Conservation (phyloP, 1,140 invertebrate genomes). For the Ladona fulva region DNA sequence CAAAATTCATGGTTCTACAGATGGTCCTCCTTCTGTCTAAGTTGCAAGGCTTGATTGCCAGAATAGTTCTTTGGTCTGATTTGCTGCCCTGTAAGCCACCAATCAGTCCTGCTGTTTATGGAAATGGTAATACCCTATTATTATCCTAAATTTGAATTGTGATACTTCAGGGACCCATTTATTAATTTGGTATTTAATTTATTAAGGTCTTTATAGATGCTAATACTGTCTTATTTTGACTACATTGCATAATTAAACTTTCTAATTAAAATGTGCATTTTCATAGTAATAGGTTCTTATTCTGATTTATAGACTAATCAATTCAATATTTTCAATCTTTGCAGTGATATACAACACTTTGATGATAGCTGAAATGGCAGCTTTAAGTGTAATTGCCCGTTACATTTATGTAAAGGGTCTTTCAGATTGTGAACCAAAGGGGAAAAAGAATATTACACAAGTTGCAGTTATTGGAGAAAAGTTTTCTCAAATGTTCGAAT, state of each 20-base stretch:
- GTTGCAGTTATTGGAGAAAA: too few relatives aligned
- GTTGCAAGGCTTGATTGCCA: slow-evolving; percentile 41
- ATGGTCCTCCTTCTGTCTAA: slow-evolving; percentile 45
- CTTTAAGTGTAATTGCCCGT: slow-evolving; percentile 44
- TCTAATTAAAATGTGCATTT: not conserved
- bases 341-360: slow-evolving; percentile 49
- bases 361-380: slow-evolving; percentile 49
- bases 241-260: too few relatives aligned
- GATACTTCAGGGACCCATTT: too few relatives aligned
- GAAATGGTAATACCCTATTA: slow-evolving; percentile 33
- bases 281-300: not conserved
- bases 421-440: slow-evolving; percentile 28
- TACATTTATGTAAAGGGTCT: slow-evolving; percentile 41
- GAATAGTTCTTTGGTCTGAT: slow-evolving; percentile 36
- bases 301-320: not conserved
- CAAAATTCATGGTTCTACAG: slow-evolving; percentile 43
- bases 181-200: too few relatives aligned
- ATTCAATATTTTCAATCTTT: slow-evolving; percentile 26
- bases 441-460: not conserved
- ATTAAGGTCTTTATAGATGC: too few relatives aligned
- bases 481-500: too few relatives aligned
- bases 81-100: slow-evolving; percentile 40
- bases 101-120: slow-evolving; percentile 38
- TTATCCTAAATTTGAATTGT: too few relatives aligned
- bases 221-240: too few relatives aligned